Evolutionary conservation across 2,888 invertebrate species (phyloP), one percentile per base, ranked within the genome.

Genomic region (Pegoplata infirma): DNA sequence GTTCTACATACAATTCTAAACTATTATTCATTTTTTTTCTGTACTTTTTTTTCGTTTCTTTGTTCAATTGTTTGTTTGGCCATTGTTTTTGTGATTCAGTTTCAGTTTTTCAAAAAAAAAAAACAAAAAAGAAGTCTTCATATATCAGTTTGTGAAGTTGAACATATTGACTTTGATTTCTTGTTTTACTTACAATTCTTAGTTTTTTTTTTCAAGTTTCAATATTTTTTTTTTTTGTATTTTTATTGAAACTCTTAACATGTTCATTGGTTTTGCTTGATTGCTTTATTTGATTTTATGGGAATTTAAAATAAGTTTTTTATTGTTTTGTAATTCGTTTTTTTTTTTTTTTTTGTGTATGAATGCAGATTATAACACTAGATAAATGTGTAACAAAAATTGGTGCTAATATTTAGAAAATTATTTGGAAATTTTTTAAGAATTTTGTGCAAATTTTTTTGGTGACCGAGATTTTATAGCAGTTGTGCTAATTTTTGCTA

Each of bases 201-300:
- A 8, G 53, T 14, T 46, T n/a, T 72, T 44, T 46, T 16, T 53
- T 21, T 61, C n/a, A 46, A 10, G 12, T 71, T 56, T 56, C 36
- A 23, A 55, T 67, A 40, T 14, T 28, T 36, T 64, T 55, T 40
- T 16, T 49, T 67, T 66, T 44, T 61, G 40, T 36, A 8, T 21
- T 10, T 12, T 55, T 58, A 40, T 49, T 32, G 14, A 25, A 32
- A 61, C 47, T 49, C 40, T 66, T 74, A 32, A 78, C 68, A 78
- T 78, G 68, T 78, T 78, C 69, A 79, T 74, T 74, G 78, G 74
- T 69, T 74, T 61, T 74, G 69, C 69, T 79, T 79, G 78, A 79
- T 79, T 79, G 74, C 78, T 79, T 79, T 69, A 74, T 74, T 74
- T 74, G 74, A 71, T 71, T 74, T 72, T 53, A 78, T 69, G 64